These are phyloP conservation scores for Hypanus sabinus DNA, from an alignment of 2,113 vertebrate species.

Conservation along the genomic window DNA sequence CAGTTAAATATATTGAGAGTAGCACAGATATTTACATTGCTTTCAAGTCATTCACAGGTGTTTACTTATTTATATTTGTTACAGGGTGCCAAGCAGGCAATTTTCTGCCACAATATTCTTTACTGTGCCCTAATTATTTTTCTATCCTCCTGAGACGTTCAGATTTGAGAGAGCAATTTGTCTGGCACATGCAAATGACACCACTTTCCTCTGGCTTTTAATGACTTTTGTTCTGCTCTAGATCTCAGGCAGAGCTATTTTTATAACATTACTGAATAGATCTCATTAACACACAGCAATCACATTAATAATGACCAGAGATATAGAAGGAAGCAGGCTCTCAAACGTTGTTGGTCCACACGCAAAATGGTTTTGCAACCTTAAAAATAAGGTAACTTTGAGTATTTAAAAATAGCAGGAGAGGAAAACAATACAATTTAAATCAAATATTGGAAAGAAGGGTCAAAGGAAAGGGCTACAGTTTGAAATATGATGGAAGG, in stretches of 20 bases:
- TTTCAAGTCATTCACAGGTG: conserved; percentile 42
- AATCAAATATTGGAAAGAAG: neutral
- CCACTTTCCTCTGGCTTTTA: conserved; percentile 40
- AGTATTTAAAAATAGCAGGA: neutral
- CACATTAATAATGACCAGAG: neutral
- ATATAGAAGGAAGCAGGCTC: neutral
- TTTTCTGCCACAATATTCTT: conserved; percentile 43
- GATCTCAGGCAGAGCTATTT: conserved; percentile 29
- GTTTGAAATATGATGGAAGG: neutral
- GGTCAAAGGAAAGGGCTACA: neutral
- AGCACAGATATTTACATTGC: conserved; percentile 1
- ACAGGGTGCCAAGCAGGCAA: conserved; percentile 47
- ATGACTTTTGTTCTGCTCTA: conserved; percentile 42
- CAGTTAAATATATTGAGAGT: neutral
- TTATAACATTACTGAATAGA: conserved; percentile 27
- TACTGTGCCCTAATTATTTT: conserved; percentile 50
- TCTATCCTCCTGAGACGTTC: conserved; percentile 44
- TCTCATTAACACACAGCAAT: conserved; percentile 18
- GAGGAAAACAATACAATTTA: neutral
- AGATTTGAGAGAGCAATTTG: conserved; percentile 51
- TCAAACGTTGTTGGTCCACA: neutral
- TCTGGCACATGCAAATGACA: conserved; percentile 47
- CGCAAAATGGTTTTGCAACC: no score
- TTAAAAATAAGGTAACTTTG: neutral
- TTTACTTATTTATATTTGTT: conserved; percentile 50